These are phyloP conservation scores for Gnatocerus cornutus DNA, from an alignment of 2,888 invertebrate species.

Conservation along the genomic window DNA sequence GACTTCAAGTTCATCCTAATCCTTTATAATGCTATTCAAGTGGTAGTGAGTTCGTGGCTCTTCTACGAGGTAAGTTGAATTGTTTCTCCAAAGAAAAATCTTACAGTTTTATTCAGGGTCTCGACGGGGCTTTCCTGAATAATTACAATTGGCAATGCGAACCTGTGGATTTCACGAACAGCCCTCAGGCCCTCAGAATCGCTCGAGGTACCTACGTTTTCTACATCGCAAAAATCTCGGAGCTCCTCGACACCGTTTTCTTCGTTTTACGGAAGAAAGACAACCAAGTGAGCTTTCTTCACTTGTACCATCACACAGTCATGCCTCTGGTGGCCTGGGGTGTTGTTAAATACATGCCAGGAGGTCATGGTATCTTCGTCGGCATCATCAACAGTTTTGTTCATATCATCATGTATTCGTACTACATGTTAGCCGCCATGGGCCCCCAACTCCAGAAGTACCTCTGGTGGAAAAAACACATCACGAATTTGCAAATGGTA, in stretches of 20 bases:
- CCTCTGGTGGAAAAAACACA: constrained; percentile 89
- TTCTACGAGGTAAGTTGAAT: constrained; percentile 80
- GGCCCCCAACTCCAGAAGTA: constrained; percentile 84
- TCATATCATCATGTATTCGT: constrained; percentile 88
- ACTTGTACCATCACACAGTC: constrained; percentile 94
- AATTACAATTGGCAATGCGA: constrained; percentile 94
- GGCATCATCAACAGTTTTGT: constrained; percentile 84
- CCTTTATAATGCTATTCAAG: constrained; percentile 91
- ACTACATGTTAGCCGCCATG: constrained; percentile 84
- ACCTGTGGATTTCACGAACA: constrained; percentile 88
- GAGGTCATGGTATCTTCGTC: constrained; percentile 81
- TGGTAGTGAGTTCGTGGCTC: constrained; percentile 84
- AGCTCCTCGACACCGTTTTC: constrained; percentile 93
- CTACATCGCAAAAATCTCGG: constrained; percentile 91
- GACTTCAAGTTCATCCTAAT: constrained; percentile 85
- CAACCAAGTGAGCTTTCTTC: constrained; percentile 90
- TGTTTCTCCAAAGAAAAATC: neutral
- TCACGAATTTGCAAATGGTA: constrained; percentile 87
- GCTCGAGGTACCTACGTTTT: constrained; percentile 87
- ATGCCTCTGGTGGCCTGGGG: constrained; percentile 98
- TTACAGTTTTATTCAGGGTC: constrained; percentile 73
- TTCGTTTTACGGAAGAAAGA: constrained; percentile 95
- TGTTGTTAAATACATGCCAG: constrained; percentile 86
- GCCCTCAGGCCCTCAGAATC: constrained; percentile 85
- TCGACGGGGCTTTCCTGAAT: constrained; percentile 84